Evolutionary conservation across 2,797 vertebrate genomes (phyloP), one percentile per base, ranked within the genome.

Genomic region (Squalus acanthias): DNA sequence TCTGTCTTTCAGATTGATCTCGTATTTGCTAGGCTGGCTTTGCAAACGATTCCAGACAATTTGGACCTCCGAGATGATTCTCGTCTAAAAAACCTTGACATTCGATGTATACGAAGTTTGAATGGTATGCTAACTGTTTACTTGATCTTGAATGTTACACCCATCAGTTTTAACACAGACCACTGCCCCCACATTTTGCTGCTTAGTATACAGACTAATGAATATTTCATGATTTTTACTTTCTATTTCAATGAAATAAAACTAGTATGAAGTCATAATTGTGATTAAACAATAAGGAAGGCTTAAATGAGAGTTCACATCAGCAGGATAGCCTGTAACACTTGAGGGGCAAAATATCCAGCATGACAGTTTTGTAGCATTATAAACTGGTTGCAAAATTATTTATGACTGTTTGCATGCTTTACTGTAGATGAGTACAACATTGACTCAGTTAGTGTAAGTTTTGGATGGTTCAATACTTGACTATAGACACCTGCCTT

Each of bases 61-160:
- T 98, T 99, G 96, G 99, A 99, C 97, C 98, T 99, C 76, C 97
- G 98, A 97, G 99, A 99, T n/a, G 99, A 99, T 97, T 99, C 99
- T 0, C 97, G 98, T 96, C 98, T 99, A 96, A 99, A 98, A 97
- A 99, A 98, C 97, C 97, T 99, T 96, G 99, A 99, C 97, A 99
- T 99, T 97, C 98, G 99, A 97, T 99, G 99, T 96, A 99, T 99
- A 97, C 98, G 99, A 97, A 99, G 99, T 97, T 98, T 99, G 97
- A 99, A 99, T 67, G 99, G 99, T 99, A 98, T 96, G 96, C 95
- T 63, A 39, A 9, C 26, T 50, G 50, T 50, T 70, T 39, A 79
- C 33, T 96, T 96, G 95, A 22, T 74, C 26, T 82, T 53, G 46
- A 74, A 33, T 96, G 26, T 74, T 72, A 53, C 15, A 26, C 15